Conservation (phyloP, 2,113 vertebrate species). For the Eleginops maclovinus region DNA sequence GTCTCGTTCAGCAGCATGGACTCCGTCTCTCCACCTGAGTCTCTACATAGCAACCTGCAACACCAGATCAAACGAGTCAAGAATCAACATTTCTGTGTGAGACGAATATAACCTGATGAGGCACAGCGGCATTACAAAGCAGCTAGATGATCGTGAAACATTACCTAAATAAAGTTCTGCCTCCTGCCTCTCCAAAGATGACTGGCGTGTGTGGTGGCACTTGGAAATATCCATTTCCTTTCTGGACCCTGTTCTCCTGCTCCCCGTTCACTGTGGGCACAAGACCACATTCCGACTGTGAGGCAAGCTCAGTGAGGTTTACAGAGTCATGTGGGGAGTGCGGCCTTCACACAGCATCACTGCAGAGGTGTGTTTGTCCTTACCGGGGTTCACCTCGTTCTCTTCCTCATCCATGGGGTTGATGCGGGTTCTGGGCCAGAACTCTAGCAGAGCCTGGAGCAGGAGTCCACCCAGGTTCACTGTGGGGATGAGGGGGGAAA, state of each 20-base stretch:
- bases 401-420: conserved; percentile 99
- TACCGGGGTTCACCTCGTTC: conserved; percentile 92
- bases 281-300: neutral
- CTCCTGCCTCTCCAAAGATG: conserved; percentile 98
- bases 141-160: neutral
- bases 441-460: conserved; percentile 95
- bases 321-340: neutral
- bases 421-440: conserved; percentile 97
- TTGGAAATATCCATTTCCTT: conserved; percentile 99
- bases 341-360: neutral
- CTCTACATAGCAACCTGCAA: conserved; percentile 94
- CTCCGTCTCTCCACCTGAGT: conserved; percentile 97
- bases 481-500: conserved; percentile 53
- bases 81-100: neutral
- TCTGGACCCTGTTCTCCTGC: conserved; percentile 95
- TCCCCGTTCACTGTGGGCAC: conserved; percentile 91
- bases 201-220: conserved; percentile 99
- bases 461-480: conserved; percentile 97
- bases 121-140: no score
- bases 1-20: conserved; percentile 99
- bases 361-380: conserved; percentile 15
- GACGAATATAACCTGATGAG: neutral
- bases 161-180: conserved; percentile 96
- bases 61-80: neutral
- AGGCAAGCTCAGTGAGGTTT: neutral